Evolutionary conservation across 1,140 invertebrate species (phyloP).

Genomic region (Drosophila fuyamai): DNA sequence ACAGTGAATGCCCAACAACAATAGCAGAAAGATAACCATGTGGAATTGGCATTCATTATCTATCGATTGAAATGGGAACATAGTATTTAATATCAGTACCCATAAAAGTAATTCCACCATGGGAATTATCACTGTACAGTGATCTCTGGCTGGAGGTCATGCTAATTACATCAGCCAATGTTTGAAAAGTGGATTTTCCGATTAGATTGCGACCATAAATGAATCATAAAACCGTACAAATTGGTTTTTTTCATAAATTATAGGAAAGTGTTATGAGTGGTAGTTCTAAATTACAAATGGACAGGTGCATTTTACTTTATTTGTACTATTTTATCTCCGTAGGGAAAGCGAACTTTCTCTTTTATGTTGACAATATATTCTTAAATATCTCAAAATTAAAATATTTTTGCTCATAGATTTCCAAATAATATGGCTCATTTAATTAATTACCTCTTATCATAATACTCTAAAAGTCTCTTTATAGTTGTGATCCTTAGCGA

Average conservation of each 20-base stretch:
- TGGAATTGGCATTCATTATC: conserved; percentile 1
- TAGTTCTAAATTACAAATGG: background rate
- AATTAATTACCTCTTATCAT: background rate
- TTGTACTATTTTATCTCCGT: background rate
- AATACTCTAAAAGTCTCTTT: background rate
- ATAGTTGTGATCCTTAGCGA: background rate
- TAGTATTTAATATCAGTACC: conserved; percentile 3
- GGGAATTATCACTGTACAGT: conserved; percentile 21
- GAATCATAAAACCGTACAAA: conserved; percentile 15
- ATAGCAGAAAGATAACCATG: conserved; percentile 13
- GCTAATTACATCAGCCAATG: conserved; percentile 46
- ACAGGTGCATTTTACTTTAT: background rate
- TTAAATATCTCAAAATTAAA: too few relatives aligned
- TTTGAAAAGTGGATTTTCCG: conserved; percentile 11
- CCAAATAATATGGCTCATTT: too few relatives aligned
- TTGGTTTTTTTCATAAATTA: conserved; percentile 9
- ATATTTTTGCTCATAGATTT: too few relatives aligned
- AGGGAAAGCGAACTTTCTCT: background rate
- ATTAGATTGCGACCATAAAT: conserved; percentile 22
- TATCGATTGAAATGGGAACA: conserved; percentile 12
- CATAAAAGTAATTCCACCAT: background rate
- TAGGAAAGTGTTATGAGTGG: conserved; percentile 3
- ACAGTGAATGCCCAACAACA: conserved; percentile 26
- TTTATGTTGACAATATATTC: background rate
- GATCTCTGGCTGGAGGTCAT: conserved; percentile 11